Percentiles rank a stretch among this genome's conserved stretches.
Conservation (phyloP, 2,113 vertebrate species). For the Pseudopodoces humilis region DNA sequence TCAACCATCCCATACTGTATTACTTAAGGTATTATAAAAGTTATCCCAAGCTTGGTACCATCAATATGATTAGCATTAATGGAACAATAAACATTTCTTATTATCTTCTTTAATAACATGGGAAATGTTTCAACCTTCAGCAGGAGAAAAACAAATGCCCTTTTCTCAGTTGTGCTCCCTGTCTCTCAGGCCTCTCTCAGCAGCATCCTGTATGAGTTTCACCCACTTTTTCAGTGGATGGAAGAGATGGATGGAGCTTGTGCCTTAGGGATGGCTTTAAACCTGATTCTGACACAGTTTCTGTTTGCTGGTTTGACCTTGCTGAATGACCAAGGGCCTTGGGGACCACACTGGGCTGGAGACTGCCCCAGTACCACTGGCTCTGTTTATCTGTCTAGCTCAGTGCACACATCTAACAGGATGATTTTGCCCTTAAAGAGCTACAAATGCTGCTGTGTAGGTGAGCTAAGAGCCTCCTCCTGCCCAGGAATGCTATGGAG, state of each 20-base stretch:
- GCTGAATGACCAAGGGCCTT: background rate
- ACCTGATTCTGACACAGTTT: conserved; percentile 51
- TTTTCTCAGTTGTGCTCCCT: background rate
- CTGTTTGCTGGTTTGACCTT: conserved; percentile 48
- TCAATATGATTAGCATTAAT: background rate
- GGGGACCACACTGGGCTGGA: background rate
- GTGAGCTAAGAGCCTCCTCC: background rate
- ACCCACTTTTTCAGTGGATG: background rate
- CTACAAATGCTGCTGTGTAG: background rate
- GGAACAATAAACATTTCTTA: background rate
- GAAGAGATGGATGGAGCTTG: background rate
- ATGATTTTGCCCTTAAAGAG: conserved; percentile 26
- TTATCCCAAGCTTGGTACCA: background rate
- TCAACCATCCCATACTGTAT: background rate
- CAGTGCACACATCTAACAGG: conserved; percentile 18
- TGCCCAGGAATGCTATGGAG: background rate
- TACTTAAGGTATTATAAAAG: background rate
- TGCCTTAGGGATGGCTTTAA: conserved; percentile 49
- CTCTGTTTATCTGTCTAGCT: conserved; percentile 39
- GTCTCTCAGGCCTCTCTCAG: background rate
- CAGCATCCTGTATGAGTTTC: background rate
- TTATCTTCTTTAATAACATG: background rate
- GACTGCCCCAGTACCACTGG: background rate
- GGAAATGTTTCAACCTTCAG: background rate
- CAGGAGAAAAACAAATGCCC: background rate